These are phyloP conservation scores for Pemphredon lugubris DNA, from an alignment of 2,888 invertebrate species.

Conservation along the genomic window DNA sequence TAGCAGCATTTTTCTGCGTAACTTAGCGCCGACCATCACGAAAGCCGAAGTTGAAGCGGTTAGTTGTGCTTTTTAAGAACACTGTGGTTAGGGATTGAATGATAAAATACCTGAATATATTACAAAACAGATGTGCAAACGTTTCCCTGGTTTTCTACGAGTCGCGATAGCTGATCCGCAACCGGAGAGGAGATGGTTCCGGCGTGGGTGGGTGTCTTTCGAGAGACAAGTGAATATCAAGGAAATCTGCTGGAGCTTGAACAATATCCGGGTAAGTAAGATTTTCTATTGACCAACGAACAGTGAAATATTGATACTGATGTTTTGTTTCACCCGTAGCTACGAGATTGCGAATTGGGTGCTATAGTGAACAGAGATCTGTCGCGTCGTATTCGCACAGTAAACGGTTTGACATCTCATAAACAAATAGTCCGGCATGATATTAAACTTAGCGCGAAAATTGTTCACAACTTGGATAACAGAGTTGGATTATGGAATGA, in stretches of 20 bases:
- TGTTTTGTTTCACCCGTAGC: slow-evolving; percentile 81
- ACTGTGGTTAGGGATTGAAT: no score
- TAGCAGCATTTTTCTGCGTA: slow-evolving; percentile 97
- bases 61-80: slow-evolving; percentile 75
- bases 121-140: slow-evolving; percentile 88
- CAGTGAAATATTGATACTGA: no score
- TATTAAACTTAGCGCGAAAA: slow-evolving; percentile 94
- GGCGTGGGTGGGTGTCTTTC: slow-evolving; percentile 99
- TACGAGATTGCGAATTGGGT: slow-evolving; percentile 94
- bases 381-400: slow-evolving; percentile 94
- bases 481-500: slow-evolving; percentile 91
- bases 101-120: no score
- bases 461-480: slow-evolving; percentile 94
- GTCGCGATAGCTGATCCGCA: slow-evolving; percentile 98
- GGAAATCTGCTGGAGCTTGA: slow-evolving; percentile 99
- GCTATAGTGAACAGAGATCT: slow-evolving; percentile 98
- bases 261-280: slow-evolving; percentile 92
- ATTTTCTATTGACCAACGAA: no score
- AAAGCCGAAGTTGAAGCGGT: slow-evolving; percentile 98
- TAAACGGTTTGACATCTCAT: slow-evolving; percentile 94
- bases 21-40: slow-evolving; percentile 97
- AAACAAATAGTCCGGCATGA: slow-evolving; percentile 94
- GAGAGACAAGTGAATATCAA: slow-evolving; percentile 98
- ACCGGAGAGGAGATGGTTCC: slow-evolving; percentile 97
- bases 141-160: slow-evolving; percentile 95